Base-by-base conservation (phyloP, 2,888 invertebrate genomes). In the Eilema caniola region DNA sequence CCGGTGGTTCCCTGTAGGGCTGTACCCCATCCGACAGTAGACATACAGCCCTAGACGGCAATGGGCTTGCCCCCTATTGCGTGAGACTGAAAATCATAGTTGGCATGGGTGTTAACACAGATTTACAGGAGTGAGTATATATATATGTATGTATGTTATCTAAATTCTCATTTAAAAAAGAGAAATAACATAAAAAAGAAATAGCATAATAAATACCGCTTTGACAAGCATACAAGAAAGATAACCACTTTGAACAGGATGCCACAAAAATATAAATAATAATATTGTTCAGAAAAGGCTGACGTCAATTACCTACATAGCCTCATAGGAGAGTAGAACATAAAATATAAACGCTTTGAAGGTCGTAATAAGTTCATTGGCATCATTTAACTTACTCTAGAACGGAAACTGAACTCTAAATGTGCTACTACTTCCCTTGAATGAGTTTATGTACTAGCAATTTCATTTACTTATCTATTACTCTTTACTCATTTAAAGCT, bases 331-430 rank as follows among this genome's bases (percentile, higher is more conserved):
- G 41, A 47, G 37, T 41, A 63, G 41, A 63, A 7, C 25, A n/a
- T 62, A 14, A 47, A n/a, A n/a, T n/a, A 37, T 23, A 14, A 47
- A 20, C 25, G 24, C 10, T 41, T 63, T 63, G 37, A 41, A 24
- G 10, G n/a, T 64, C 41, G 12, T 25, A 25, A 25, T n/a, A 64
- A 25, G 25, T 16, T 64, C 47, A 53, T 47, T 64, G 47, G n/a
- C 31, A 31, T 64, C 31, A 12, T 53, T 53, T 64, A 64, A 53
- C 31, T 57, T 33, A 24, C 57, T 53, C 20, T 70, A 56, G 37
- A 57, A 57, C 56, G 70, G 66, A 66, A 33, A 57, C 57, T 66
- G 66, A 64, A 64, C 53, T 64, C n/a, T 23, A 33, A 65, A 53
- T 33, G 20, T 65, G 56, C 33, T 31, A 56, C n/a, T 56, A 28